Base-by-base conservation (phyloP, 2,888 invertebrate genomes). In the Diloba caeruleocephala region DNA sequence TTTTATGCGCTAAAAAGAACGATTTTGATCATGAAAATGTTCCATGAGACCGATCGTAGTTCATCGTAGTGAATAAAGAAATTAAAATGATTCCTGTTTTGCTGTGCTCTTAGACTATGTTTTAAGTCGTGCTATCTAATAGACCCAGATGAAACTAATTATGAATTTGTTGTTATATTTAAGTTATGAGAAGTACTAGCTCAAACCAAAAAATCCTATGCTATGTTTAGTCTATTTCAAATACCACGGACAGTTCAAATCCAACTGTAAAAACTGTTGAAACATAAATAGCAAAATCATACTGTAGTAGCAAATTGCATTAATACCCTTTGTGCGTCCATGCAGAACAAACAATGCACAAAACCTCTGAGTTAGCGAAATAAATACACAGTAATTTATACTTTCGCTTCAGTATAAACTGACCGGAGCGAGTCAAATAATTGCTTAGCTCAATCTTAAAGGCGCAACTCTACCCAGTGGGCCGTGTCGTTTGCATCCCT, bases 361-460 rank as follows among this genome's bases (percentile, higher is more conserved):
- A 41, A 46, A 42, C 65, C 48, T 52, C 52, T 64, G 58, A 45
- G 51, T 26, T 51, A 34, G 32, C 41, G 46, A 50, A 62, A 54
- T 72, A 68, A 54, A 68, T 63, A 62, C 41, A 50, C 37, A 34
- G 38, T 42, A 55, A 62, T 53, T 56, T 57, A 51, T 68, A 48
- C 46, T 54, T 67, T 53, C 46, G 48, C 21, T 45, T 7, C 23
- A 10, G 33, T 54, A 17, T 32, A 39, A 57, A 74, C 54, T 70
- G 54, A 61, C 61, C 41, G 37, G 44, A 51, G 46, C 26, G 48
- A 61, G 43, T 61, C 55, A 65, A 71, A 74, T 71, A 71, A 74
- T 74, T 70, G 67, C 74, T 58, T 38, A 56, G 74, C 58, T 74
- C 53, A 54, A 61, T 70, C 61, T 73, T 56, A 59, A 66, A 71